Evolutionary conservation across 2,113 vertebrate genomes (phyloP), one percentile per base, ranked within the genome.

Genomic region (Pteronura brasiliensis): DNA sequence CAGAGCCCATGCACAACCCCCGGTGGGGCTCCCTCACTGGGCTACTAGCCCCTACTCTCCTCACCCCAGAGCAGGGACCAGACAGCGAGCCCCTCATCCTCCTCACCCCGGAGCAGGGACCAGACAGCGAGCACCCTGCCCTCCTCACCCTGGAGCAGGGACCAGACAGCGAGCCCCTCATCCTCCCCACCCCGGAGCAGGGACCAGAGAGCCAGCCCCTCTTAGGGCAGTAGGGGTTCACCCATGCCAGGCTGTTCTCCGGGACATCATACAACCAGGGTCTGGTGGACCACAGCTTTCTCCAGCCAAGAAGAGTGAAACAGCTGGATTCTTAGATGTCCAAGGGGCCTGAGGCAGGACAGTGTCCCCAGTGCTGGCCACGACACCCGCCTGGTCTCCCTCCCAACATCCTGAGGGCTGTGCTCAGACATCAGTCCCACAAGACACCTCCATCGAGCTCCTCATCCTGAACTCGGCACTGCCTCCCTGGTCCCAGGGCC

Each of bases 191-290:
- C 15, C 55, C n/a, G 4, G 25, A 13, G 12, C 6, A 4, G 0
- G 57, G 57, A 5, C 67, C 55, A 10, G 11, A 34, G 23, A 8
- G 1, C 44, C 39, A n/a, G n/a, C 42, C 25, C 63, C 29, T 14
- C 31, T 67, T 17, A 63, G 14, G 3, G 29, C 63, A 34, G 14
- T 34, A 7, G 15, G 63, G 10, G 1, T 44, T 52, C 10, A 2
- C 61, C 61, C 12, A 44, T 1, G 7, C 0, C 61, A 59, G n/a
- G 11, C 17, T 42, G 17, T 29, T 21, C n/a, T 57, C 14, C 4
- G n/a, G 49, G 36, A 1, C 20, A 2, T 20, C 27, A 1, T 0
- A 3, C 36, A 34, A 69, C 1, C 15, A 31, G 11, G 2, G 10
- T 20, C 31, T 18, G 12, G 11, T 36, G 25, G 71, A 23, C 39